Percentiles rank a stretch among this genome's conserved stretches.
Conservation (phyloP, 1,140 invertebrate species). For the Aphaenogaster floridana region DNA sequence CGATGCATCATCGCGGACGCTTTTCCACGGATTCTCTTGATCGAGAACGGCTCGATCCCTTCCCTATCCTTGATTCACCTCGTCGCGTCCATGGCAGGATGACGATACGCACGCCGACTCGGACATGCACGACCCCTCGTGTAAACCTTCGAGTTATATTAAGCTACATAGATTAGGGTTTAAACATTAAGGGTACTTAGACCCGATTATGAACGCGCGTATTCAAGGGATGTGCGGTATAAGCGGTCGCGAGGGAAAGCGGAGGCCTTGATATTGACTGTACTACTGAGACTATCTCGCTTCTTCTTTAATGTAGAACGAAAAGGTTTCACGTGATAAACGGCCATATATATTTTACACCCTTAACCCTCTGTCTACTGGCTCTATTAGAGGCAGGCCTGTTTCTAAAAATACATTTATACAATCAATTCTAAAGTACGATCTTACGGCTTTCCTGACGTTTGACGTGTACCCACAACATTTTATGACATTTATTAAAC, state of each 20-base stretch:
- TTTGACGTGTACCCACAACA: neutral
- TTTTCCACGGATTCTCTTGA: slow-evolving; percentile 43
- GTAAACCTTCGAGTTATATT: slow-evolving; percentile 21
- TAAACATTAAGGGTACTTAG: slow-evolving; percentile 39
- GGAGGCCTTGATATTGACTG: slow-evolving; percentile 9
- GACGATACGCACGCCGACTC: neutral
- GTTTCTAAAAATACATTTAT: slow-evolving; percentile 22
- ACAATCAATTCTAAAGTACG: neutral
- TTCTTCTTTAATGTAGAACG: neutral
- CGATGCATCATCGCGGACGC: slow-evolving; percentile 35
- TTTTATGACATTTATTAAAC: neutral
- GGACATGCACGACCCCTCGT: neutral
- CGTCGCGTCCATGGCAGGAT: neutral
- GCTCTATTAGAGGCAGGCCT: neutral
- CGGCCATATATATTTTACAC: slow-evolving; percentile 56
- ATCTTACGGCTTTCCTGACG: neutral
- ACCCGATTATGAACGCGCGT: slow-evolving; percentile 45
- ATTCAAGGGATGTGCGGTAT: slow-evolving; percentile 36
- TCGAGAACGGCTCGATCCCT: slow-evolving; percentile 29
- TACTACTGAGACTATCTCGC: slow-evolving; percentile 2
- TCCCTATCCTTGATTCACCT: neutral
- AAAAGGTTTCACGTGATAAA: slow-evolving; percentile 40
- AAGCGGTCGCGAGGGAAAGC: neutral
- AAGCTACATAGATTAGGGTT: slow-evolving; percentile 36
- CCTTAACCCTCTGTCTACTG: neutral